phyloP scores from a whole-genome alignment of 2,888 invertebrate species.

The Neria commutata region DNA sequence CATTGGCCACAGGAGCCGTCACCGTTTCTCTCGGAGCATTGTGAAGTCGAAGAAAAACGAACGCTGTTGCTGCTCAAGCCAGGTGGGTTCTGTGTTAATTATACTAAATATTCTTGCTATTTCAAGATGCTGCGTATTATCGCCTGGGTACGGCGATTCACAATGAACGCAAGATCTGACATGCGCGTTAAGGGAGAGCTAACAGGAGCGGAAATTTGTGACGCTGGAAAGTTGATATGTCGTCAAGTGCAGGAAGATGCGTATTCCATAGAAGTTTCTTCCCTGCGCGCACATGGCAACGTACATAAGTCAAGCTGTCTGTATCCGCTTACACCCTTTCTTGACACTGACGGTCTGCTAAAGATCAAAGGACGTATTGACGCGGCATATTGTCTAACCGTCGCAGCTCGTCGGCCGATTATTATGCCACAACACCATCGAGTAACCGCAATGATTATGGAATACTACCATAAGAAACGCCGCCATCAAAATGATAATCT shows the following conservation, averaged over 20 bases:
- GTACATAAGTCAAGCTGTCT: neutral
- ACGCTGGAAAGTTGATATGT: too few species aligned
- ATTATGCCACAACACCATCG: constrained; percentile 7
- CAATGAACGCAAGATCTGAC: neutral
- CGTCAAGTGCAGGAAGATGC: neutral
- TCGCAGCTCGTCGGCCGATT: neutral
- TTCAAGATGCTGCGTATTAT: constrained; percentile 2
- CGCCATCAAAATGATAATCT: constrained; percentile 16
- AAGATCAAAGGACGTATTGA: constrained; percentile 2
- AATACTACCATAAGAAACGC: neutral
- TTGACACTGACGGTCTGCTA: neutral
- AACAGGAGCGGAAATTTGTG: too few species aligned
- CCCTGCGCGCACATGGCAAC: neutral
- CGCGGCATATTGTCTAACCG: constrained; percentile 7
- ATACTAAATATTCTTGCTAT: constrained; percentile 5
- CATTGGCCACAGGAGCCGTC: neutral
- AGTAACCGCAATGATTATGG: neutral
- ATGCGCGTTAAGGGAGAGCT: too few species aligned
- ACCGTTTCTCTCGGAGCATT: neutral
- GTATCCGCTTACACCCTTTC: neutral
- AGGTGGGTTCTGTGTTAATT: neutral
- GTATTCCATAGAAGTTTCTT: neutral
- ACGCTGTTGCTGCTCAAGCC: neutral
- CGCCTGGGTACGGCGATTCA: constrained; percentile 1
- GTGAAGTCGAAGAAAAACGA: neutral